Conservation (phyloP, 2,797 vertebrate genomes). For the Salarias fasciatus region DNA sequence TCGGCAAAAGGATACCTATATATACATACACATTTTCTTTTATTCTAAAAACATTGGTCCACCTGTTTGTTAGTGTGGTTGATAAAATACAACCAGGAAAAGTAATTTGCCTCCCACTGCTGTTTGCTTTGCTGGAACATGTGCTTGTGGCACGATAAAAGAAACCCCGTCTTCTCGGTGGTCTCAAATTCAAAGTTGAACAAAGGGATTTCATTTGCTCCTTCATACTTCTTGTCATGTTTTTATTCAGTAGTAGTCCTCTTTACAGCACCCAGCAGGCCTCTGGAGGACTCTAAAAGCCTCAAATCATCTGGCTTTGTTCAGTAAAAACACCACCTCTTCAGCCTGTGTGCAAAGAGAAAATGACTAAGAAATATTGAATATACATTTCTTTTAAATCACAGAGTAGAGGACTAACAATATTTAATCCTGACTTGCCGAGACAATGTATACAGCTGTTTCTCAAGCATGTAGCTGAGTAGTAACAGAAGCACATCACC, state of each 20-base stretch:
- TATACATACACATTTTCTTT: too few relatives aligned
- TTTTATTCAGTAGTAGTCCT: constrained; percentile 2
- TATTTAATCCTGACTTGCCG: too few relatives aligned
- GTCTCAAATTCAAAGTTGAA: constrained; percentile 16
- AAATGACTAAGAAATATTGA: not conserved
- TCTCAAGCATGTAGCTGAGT: too few relatives aligned
- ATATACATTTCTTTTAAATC: constrained; percentile 17
- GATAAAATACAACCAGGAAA: constrained; percentile 4
- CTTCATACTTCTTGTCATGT: constrained; percentile 3
- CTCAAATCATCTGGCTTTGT: constrained; percentile 37
- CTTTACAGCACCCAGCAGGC: too few relatives aligned
- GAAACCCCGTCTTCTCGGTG: not conserved
- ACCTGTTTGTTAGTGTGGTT: constrained; percentile 6
- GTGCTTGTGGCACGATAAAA: constrained; percentile 14
- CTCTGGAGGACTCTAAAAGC: constrained; percentile 1
- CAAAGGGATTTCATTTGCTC: constrained; percentile 12
- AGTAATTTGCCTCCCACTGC: constrained; percentile 21
- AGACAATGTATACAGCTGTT: not conserved
- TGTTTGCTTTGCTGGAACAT: constrained; percentile 16
- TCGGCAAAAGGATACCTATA: too few relatives aligned
- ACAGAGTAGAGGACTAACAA: not conserved
- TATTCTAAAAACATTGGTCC: constrained; percentile 5
- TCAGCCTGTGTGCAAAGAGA: constrained; percentile 2
- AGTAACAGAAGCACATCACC: too few relatives aligned
- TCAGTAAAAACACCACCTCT: constrained; percentile 23